These are phyloP conservation scores for Danio choprae DNA, from an alignment of 2,797 vertebrate species.

Conservation along the genomic window DNA sequence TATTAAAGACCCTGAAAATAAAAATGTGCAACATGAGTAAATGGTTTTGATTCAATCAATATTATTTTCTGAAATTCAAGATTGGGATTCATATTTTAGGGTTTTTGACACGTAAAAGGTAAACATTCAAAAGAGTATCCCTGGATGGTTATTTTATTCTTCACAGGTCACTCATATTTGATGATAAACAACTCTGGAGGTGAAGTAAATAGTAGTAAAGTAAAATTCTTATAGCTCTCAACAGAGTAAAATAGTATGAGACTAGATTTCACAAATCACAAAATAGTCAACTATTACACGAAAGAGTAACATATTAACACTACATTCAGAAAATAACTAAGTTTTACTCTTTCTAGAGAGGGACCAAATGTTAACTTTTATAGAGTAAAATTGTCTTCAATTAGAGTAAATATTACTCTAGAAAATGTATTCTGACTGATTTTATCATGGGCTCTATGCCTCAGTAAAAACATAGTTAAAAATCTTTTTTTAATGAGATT, in stretches of 20 bases:
- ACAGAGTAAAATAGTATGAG: background rate
- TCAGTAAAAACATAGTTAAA: no score
- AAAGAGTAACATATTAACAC: background rate
- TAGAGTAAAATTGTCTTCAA: background rate
- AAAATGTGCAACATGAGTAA: background rate
- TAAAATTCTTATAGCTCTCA: background rate
- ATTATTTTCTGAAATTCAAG: no score
- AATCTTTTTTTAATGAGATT: no score
- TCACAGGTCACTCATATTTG: conserved; percentile 1
- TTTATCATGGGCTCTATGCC: no score
- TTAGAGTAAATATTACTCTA: conserved; percentile 17
- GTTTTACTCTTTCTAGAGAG: background rate
- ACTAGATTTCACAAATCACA: background rate
- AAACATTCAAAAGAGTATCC: background rate
- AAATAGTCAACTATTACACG: background rate
- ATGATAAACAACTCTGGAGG: background rate
- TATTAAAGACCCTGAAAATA: background rate
- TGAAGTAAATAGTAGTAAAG: background rate
- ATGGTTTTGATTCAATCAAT: no score
- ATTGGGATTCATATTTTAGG: no score
- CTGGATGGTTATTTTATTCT: background rate
- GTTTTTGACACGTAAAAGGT: background rate
- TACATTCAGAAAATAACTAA: background rate
- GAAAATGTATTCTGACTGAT: background rate
- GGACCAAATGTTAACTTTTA: conserved; percentile 21